Percentiles rank a stretch among this genome's conserved stretches.
Conservation (phyloP, 2,797 vertebrate genomes). For the Percopsis omiscomaycus region DNA sequence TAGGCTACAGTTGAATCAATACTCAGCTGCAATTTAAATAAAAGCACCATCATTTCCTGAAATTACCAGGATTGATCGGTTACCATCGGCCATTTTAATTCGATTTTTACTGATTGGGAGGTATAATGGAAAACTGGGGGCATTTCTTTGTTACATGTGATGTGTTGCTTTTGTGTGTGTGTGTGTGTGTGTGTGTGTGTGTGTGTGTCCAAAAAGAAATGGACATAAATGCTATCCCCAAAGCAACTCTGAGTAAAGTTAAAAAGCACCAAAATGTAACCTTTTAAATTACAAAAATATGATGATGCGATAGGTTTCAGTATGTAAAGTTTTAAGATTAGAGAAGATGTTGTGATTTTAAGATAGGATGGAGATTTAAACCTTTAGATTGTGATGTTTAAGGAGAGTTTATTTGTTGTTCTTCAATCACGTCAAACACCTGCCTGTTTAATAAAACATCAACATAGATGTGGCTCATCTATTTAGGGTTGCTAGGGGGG, state of each 20-base stretch:
- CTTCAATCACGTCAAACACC: too few relatives aligned
- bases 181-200: constrained; percentile 7
- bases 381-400: too few relatives aligned
- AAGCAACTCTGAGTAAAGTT: constrained; percentile 43
- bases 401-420: too few relatives aligned
- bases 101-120: constrained; percentile 65
- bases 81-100: constrained; percentile 67
- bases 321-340: too few relatives aligned
- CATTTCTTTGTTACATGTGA: constrained; percentile 31
- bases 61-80: constrained; percentile 68
- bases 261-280: neutral
- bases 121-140: constrained; percentile 39
- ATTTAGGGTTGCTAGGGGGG: constrained; percentile 10
- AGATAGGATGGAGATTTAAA: too few relatives aligned
- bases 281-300: too few relatives aligned
- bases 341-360: too few relatives aligned
- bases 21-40: constrained; percentile 54
- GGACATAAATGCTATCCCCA: constrained; percentile 26
- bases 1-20: constrained; percentile 67
- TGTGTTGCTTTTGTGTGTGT: constrained; percentile 28
- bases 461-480: constrained; percentile 16
- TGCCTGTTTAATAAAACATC: too few relatives aligned
- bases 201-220: constrained; percentile 17
- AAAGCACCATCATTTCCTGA: constrained; percentile 63
- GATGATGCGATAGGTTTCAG: too few relatives aligned